These are phyloP conservation scores for Amitus sp. DNA, from an alignment of 2,888 invertebrate species.

Conservation along the genomic window DNA sequence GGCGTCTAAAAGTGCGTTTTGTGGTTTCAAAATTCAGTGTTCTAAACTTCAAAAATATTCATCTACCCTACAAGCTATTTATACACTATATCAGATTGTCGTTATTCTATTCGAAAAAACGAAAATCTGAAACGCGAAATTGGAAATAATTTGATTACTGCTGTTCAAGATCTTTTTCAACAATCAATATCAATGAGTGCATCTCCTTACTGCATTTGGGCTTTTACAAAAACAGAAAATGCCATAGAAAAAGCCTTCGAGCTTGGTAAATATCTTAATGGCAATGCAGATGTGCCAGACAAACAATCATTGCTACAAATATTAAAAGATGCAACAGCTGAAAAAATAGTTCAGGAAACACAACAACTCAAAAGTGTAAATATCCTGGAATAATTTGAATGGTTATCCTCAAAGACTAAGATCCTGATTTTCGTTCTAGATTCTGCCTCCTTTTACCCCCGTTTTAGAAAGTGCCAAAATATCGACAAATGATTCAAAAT, in stretches of 20 bases:
- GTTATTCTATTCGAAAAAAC: too few species aligned
- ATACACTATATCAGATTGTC: too few species aligned
- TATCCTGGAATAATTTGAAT: neutral
- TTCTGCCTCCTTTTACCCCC: too few species aligned
- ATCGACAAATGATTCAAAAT: neutral
- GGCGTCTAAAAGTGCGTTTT: slow-evolving; percentile 42
- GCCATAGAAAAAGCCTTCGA: neutral
- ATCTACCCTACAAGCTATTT: too few species aligned
- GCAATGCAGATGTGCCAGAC: neutral
- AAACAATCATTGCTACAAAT: neutral
- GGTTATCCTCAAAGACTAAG: neutral
- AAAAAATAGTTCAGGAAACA: neutral
- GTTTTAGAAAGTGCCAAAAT: neutral
- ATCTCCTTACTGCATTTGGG: neutral
- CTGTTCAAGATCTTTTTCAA: neutral
- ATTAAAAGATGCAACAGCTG: neutral
- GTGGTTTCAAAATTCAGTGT: too few species aligned
- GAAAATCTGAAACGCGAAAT: too few species aligned
- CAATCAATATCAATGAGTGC: neutral
- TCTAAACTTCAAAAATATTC: too few species aligned
- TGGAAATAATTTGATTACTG: too few species aligned
- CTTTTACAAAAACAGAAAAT: neutral
- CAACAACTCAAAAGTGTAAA: neutral
- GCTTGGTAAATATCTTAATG: neutral
- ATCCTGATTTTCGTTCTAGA: too few species aligned